These are phyloP conservation scores for Petrolisthes cinctipes DNA, from an alignment of 2,888 invertebrate genomes.

Conservation along the genomic window DNA sequence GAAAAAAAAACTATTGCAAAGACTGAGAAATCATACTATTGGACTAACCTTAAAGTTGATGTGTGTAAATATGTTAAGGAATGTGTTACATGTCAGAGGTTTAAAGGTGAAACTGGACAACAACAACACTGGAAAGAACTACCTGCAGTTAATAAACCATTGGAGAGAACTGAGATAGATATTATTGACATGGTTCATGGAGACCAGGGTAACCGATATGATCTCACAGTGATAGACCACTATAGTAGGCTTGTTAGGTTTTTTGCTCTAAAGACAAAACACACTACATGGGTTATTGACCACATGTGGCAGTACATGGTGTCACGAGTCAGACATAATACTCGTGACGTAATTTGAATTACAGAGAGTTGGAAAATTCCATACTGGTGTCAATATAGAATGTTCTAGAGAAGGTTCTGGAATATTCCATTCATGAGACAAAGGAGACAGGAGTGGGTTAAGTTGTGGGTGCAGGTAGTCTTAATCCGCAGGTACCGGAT, in stretches of 20 bases:
- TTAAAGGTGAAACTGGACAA: neutral
- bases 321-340: no score
- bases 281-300: neutral
- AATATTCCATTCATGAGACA: no score
- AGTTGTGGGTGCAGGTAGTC: no score
- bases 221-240: neutral
- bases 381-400: no score
- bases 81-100: neutral
- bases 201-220: neutral
- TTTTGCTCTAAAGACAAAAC: neutral
- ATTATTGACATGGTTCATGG: slow-evolving; percentile 3
- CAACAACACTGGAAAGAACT: neutral
- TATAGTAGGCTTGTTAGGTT: neutral
- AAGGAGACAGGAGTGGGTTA: no score
- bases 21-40: neutral
- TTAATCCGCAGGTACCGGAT: no score
- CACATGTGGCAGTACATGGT: neutral
- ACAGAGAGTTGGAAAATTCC: no score
- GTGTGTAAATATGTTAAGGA: neutral
- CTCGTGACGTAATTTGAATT: no score
- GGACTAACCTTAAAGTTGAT: slow-evolving; percentile 11
- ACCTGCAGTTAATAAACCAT: neutral
- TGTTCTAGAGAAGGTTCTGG: no score
- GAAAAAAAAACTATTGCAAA: neutral
- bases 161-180: slow-evolving; percentile 1